Evolutionary conservation across 2,113 vertebrate genomes (phyloP).

Genomic region (Pteronura brasiliensis): DNA sequence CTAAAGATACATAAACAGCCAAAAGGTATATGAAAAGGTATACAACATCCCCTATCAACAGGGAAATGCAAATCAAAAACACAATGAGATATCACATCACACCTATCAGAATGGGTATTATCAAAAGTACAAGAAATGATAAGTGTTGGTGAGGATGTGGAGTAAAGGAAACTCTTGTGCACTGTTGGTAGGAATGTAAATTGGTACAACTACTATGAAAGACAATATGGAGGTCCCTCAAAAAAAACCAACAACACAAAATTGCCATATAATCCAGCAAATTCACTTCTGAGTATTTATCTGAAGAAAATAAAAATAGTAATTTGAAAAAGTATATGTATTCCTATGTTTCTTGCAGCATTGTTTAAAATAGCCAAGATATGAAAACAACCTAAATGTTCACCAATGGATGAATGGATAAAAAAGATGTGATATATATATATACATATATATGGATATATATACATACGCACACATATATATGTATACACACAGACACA

Average conservation of each 20-base stretch:
- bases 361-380: not conserved
- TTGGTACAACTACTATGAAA: not conserved
- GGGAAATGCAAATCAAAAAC: not conserved
- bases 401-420: not conserved
- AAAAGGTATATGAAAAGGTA: not conserved
- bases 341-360: not conserved
- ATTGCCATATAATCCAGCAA: not conserved
- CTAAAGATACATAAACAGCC: not conserved
- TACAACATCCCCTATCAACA: not conserved
- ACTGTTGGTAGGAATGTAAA: not conserved
- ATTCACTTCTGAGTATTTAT: not conserved
- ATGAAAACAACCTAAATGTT: not conserved
- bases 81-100: not conserved
- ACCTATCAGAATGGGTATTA: not conserved
- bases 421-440: not conserved
- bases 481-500: not conserved
- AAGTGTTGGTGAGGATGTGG: not conserved
- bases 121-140: not conserved
- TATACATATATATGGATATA: rapidly evolving
- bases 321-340: not conserved
- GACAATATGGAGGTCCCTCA: not conserved
- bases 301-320: not conserved
- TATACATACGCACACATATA: rapidly evolving
- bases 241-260: not conserved
- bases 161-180: not conserved